Conservation (phyloP, 2,888 invertebrate genomes). For the Apodemia mormo region DNA sequence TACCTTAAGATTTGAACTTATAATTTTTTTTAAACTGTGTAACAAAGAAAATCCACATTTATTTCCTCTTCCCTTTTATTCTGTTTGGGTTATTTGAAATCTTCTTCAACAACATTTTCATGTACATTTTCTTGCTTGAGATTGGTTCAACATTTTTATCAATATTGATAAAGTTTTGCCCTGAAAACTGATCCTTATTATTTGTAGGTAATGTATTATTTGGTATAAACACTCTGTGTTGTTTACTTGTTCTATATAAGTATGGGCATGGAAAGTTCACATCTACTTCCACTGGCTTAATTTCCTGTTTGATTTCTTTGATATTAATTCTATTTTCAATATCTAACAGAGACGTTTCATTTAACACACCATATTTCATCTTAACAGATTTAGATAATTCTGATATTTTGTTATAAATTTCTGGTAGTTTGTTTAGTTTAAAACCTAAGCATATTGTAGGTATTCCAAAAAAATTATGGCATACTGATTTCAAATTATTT, state of each 20-base stretch:
- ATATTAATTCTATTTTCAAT: conserved; percentile 22
- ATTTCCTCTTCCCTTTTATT: conserved; percentile 46
- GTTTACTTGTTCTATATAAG: conserved; percentile 60
- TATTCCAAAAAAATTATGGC: conserved; percentile 60
- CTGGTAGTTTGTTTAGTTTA: conserved; percentile 46
- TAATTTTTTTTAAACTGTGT: too few relatives aligned
- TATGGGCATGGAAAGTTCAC: conserved; percentile 52
- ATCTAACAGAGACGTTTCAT: not conserved
- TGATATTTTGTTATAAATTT: conserved; percentile 45
- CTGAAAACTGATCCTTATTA: conserved; percentile 47
- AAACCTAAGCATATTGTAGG: conserved; percentile 68
- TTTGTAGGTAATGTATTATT: conserved; percentile 33
- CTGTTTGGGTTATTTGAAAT: conserved; percentile 69
- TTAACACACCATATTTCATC: not conserved
- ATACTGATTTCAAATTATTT: conserved; percentile 52
- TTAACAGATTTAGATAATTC: conserved; percentile 47
- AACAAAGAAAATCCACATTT: not conserved
- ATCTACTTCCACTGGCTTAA: conserved; percentile 30
- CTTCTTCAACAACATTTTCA: conserved; percentile 67
- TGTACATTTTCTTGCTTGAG: conserved; percentile 48
- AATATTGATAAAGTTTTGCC: conserved; percentile 62
- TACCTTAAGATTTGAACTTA: too few relatives aligned
- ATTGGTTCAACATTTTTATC: conserved; percentile 40
- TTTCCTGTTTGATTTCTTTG: conserved; percentile 31
- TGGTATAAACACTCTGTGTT: conserved; percentile 62